Conservation (phyloP, 2,888 invertebrate genomes). For the Patella pellucida region DNA sequence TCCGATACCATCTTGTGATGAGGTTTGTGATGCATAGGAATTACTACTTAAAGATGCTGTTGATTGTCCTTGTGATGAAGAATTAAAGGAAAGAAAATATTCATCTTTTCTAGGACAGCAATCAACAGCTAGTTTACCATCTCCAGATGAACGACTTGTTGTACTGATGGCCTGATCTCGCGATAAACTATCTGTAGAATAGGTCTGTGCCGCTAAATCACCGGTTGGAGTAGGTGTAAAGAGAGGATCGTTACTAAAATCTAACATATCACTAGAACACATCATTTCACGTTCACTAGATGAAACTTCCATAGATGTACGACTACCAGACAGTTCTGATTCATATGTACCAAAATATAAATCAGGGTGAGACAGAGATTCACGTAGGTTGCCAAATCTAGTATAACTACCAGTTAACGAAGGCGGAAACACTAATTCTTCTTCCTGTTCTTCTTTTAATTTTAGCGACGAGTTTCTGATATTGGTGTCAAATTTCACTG, state of each 20-base stretch:
- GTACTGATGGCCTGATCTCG: conserved; percentile 33
- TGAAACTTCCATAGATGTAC: conserved; percentile 62
- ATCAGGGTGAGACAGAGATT: conserved; percentile 29
- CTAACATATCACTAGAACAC: conserved; percentile 64
- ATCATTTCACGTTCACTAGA: conserved; percentile 63
- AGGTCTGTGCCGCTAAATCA: conserved; percentile 27
- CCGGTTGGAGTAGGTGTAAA: conserved; percentile 60
- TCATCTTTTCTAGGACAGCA: conserved; percentile 61
- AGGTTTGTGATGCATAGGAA: conserved; percentile 43
- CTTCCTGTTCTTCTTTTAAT: conserved; percentile 37
- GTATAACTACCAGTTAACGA: conserved; percentile 38
- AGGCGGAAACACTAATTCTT: conserved; percentile 36
- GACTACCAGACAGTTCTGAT: conserved; percentile 58
- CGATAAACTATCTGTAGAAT: conserved; percentile 38
- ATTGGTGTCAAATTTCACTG: conserved; percentile 63
- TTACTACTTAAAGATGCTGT: conserved; percentile 57
- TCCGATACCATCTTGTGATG: conserved; percentile 38
- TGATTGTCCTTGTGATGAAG: conserved; percentile 46
- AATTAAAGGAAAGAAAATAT: conserved; percentile 61
- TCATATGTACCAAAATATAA: conserved; percentile 49
- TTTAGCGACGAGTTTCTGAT: conserved; percentile 51
- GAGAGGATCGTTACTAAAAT: conserved; percentile 62
- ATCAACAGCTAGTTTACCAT: conserved; percentile 51
- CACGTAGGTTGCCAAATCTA: conserved; percentile 32
- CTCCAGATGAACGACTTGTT: conserved; percentile 42